Conservation (phyloP, 2,888 invertebrate genomes). For the Microctonus aethiopoides region DNA sequence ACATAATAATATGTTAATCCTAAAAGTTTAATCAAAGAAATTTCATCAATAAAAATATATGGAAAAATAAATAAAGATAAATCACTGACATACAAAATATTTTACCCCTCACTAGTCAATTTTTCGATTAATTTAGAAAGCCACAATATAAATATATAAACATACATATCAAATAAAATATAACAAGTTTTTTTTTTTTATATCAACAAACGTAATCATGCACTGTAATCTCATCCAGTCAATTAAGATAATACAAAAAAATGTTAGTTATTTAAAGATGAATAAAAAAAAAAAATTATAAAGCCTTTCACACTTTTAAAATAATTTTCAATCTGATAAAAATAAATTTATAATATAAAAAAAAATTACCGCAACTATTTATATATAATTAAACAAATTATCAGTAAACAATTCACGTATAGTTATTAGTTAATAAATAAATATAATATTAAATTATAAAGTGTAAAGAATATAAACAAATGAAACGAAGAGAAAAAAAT, state of each 20-base stretch:
- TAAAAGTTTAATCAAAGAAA: too few species aligned
- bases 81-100: too few species aligned
- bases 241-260: not conserved
- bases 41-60: too few species aligned
- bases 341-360: not conserved
- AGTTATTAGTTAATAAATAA: not conserved
- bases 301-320: not conserved
- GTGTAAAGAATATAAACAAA: constrained; percentile 1
- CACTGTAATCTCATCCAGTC: not conserved
- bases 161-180: not conserved
- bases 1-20: too few species aligned
- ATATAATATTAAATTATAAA: not conserved
- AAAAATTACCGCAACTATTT: not conserved
- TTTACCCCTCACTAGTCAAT: too few species aligned
- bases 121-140: not conserved
- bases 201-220: not conserved
- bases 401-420: not conserved
- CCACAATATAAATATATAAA: not conserved
- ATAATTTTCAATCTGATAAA: not conserved
- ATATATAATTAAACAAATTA: not conserved
- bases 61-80: too few species aligned
- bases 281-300: not conserved
- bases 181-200: not conserved
- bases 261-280: not conserved
- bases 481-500: too few species aligned